These are phyloP conservation scores for Ardeotis arabs DNA, from an alignment of 2,113 vertebrate species.

Conservation along the genomic window DNA sequence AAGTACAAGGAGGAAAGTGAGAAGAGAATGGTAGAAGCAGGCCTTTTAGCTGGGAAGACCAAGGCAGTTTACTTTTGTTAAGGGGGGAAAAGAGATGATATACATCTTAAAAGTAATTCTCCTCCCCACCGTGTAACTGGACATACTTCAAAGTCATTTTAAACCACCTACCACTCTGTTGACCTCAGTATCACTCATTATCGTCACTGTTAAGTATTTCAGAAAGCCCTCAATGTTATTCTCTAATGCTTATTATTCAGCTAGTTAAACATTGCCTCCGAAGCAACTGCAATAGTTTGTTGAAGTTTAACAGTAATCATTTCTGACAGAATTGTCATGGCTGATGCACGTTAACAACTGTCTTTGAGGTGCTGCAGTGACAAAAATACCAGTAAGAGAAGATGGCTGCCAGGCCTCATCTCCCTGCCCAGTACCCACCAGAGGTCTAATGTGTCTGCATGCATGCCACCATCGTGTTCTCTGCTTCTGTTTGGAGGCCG, in stretches of 20 bases:
- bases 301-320: not conserved
- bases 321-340: not conserved
- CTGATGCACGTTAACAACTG: not conserved
- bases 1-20: not conserved
- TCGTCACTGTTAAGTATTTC: not conserved
- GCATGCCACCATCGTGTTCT: not conserved
- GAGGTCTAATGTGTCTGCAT: not conserved
- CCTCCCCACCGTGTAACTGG: not conserved
- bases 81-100: not conserved
- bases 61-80: not conserved
- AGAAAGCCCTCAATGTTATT: not conserved
- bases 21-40: not conserved
- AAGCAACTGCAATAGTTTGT: not conserved
- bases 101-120: not conserved
- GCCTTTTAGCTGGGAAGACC: not conserved
- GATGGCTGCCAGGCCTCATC: not conserved
- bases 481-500: not conserved
- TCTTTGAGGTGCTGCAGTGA: not conserved
- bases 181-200: fast-evolving
- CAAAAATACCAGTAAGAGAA: not conserved
- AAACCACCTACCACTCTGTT: not conserved
- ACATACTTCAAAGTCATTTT: not conserved
- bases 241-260: not conserved
- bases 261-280: not conserved
- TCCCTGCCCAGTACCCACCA: not conserved